phyloP scores from a whole-genome alignment of 2,888 invertebrate genomes.

The Ophraella communa region DNA sequence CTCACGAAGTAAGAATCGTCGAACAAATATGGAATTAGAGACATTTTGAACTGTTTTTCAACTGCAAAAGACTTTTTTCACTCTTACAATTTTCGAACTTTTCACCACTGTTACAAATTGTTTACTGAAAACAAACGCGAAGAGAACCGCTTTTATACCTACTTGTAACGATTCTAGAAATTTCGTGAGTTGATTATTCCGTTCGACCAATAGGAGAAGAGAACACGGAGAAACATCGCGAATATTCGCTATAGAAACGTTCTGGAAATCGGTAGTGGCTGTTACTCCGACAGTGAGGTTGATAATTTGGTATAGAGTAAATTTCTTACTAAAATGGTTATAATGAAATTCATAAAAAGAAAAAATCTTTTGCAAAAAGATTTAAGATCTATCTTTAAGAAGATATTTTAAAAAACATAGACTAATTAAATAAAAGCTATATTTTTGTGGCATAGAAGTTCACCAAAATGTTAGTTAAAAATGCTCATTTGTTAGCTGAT shows the following conservation, averaged over 20 bases:
- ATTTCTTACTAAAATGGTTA: too few relatives aligned
- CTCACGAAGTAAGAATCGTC: constrained; percentile 18
- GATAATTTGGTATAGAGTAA: too few relatives aligned
- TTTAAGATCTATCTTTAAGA: too few relatives aligned
- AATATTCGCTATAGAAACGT: neutral
- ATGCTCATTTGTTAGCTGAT: too few relatives aligned
- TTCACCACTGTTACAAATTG: neutral
- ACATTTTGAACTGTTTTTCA: constrained; percentile 8
- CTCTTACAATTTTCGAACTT: neutral
- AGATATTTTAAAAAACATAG: too few relatives aligned
- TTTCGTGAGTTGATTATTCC: neutral
- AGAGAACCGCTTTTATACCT: neutral
- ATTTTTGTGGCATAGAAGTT: too few relatives aligned
- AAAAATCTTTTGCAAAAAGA: too few relatives aligned
- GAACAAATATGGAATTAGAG: constrained; percentile 28
- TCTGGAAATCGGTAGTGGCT: neutral
- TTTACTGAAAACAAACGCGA: neutral
- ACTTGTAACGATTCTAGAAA: neutral
- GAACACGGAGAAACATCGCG: neutral
- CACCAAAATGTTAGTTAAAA: too few relatives aligned
- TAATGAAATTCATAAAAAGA: too few relatives aligned
- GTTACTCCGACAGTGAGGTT: neutral
- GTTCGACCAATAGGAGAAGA: neutral
- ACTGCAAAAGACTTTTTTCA: constrained; percentile 2
- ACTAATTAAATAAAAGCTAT: too few relatives aligned